phyloP scores from a whole-genome alignment of 2,797 vertebrate species.

The Neosalanx taihuensis region DNA sequence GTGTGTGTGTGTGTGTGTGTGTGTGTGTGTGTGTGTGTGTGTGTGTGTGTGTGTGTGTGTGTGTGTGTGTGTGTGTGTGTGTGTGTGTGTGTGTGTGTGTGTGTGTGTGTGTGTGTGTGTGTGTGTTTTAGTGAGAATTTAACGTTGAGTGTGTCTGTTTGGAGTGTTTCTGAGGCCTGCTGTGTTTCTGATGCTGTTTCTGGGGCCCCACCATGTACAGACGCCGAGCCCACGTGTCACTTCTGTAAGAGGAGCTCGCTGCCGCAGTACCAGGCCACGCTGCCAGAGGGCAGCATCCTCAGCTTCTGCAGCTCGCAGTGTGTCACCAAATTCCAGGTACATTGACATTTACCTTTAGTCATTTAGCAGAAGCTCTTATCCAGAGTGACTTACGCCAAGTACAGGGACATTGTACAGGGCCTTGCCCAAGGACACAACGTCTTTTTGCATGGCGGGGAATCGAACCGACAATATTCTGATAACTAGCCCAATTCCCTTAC shows the following conservation, averaged over 20 bases:
- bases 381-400: no score
- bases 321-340: slow-evolving; percentile 97
- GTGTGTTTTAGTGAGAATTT: not conserved
- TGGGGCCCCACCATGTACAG: slow-evolving; percentile 62
- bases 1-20: not conserved
- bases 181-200: not conserved
- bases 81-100: not conserved
- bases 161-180: not conserved
- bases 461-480: no score
- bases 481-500: no score
- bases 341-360: no score
- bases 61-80: not conserved
- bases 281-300: slow-evolving; percentile 93
- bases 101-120: not conserved
- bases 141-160: not conserved
- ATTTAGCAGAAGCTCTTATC: no score
- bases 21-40: not conserved
- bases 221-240: slow-evolving; percentile 90
- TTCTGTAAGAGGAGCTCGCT: slow-evolving; percentile 97
- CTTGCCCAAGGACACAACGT: no score
- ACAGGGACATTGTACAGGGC: no score
- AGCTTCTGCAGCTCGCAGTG: slow-evolving; percentile 98
- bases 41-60: not conserved
- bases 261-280: slow-evolving; percentile 96
- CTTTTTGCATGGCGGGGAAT: no score